Conservation (phyloP, 2,113 vertebrate genomes). For the Gracilinanus agilis region DNA sequence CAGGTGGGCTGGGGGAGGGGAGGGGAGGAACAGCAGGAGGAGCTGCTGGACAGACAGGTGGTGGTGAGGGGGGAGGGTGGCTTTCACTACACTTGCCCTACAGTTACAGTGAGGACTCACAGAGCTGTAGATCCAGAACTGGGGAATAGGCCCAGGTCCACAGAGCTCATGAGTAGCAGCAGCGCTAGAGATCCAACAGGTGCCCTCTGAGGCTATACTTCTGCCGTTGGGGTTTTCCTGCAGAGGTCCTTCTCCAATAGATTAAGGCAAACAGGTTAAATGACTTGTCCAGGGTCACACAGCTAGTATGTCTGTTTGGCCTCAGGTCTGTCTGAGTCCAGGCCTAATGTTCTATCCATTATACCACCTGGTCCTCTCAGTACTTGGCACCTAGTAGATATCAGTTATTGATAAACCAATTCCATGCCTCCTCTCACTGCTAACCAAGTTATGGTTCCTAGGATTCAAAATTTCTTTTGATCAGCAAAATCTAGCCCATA, state of each 20-base stretch:
- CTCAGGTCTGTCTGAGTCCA: background rate
- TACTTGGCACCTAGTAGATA: background rate
- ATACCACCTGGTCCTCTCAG: background rate
- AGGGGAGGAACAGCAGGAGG: too few species aligned
- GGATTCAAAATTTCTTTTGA: background rate
- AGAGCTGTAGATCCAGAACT: background rate
- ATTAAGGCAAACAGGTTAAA: background rate
- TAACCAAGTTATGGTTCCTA: too few species aligned
- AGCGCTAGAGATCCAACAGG: too few species aligned
- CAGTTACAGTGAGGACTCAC: background rate
- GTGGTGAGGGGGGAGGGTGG: too few species aligned
- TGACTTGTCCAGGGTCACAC: background rate
- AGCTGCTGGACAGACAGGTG: too few species aligned
- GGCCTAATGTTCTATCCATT: fast-evolving
- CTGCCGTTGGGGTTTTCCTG: background rate
- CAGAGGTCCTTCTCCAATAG: background rate
- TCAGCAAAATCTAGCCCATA: background rate
- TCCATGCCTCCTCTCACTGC: background rate
- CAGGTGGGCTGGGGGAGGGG: constrained; percentile 85
- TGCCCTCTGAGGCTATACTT: too few species aligned
- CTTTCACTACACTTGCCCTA: too few species aligned
- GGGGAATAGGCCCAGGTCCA: too few species aligned
- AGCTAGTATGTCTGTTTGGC: background rate
- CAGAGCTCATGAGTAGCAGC: too few species aligned
- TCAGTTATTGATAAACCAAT: background rate